These are phyloP conservation scores for Odocoileus virginianus DNA, from an alignment of 2,113 vertebrate genomes.

Conservation along the genomic window DNA sequence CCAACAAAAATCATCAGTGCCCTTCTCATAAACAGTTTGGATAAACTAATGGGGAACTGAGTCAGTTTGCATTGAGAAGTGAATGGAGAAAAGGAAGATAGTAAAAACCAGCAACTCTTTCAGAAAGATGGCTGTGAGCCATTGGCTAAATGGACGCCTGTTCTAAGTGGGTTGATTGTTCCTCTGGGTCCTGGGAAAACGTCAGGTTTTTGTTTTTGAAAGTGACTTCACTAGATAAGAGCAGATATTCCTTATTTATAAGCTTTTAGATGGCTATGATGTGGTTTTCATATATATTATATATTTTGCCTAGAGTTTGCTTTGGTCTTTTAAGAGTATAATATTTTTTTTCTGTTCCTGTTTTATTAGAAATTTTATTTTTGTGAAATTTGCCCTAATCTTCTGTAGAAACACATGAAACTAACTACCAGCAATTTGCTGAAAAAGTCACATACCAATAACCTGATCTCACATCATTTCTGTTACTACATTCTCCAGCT, in stretches of 20 bases:
- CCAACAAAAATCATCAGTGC: neutral
- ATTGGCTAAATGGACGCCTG: conserved; percentile 15
- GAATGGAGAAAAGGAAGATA: neutral
- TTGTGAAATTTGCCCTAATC: neutral
- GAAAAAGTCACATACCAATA: neutral
- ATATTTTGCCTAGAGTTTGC: conserved; percentile 15
- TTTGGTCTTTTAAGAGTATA: neutral
- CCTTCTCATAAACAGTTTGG: neutral
- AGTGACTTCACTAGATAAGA: conserved; percentile 11
- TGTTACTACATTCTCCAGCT: neutral
- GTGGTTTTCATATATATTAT: neutral
- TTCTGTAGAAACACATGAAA: neutral
- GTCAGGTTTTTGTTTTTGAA: neutral
- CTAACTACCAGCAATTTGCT: neutral
- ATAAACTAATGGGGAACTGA: neutral
- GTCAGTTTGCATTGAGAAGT: neutral
- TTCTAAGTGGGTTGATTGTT: conserved; percentile 11
- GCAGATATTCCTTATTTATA: conserved; percentile 4
- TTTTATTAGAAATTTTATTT: neutral
- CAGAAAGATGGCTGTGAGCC: neutral
- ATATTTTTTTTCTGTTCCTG: neutral
- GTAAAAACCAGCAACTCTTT: neutral
- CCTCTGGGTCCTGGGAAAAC: neutral
- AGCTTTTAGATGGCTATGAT: neutral
- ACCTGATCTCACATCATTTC: neutral